Conservation (phyloP, 2,113 vertebrate species). For the Salvator merianae region DNA sequence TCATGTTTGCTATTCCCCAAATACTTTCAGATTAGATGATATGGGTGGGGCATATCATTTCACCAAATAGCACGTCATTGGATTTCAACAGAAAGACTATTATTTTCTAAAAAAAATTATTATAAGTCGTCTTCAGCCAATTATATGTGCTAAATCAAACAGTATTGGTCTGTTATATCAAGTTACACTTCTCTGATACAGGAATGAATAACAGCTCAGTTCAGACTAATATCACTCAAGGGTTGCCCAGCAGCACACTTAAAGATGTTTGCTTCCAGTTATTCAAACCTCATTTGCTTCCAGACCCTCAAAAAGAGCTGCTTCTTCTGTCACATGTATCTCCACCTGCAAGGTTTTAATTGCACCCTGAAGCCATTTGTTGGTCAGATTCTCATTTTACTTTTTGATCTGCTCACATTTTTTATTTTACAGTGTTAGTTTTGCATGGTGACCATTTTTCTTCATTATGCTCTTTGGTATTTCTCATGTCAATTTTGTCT, state of each 20-base stretch:
- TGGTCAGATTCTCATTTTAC: conserved; percentile 9
- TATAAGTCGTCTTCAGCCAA: conserved; percentile 9
- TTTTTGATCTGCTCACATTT: conserved; percentile 18
- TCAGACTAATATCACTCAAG: not conserved
- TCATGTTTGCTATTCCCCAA: not conserved
- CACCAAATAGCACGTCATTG: conserved; percentile 15
- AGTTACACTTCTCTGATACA: not conserved
- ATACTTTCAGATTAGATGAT: not conserved
- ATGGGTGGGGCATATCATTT: not conserved
- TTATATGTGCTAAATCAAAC: not conserved
- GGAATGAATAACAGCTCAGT: not conserved
- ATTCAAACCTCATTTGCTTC: conserved; percentile 11
- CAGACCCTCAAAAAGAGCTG: conserved; percentile 16
- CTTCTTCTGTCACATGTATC: not conserved
- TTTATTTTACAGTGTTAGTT: not conserved
- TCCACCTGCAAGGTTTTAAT: conserved; percentile 19
- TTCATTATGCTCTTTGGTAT: not conserved
- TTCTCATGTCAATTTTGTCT: not conserved
- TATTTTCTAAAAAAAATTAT: not conserved
- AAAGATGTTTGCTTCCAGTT: not conserved
- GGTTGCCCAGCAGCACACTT: not conserved
- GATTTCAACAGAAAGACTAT: not conserved
- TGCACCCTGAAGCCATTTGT: conserved; percentile 11
- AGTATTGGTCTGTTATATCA: not conserved
- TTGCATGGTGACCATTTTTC: not conserved